phyloP scores from a whole-genome alignment of 2,888 invertebrate species.

The Cremastobaeus sp. region DNA sequence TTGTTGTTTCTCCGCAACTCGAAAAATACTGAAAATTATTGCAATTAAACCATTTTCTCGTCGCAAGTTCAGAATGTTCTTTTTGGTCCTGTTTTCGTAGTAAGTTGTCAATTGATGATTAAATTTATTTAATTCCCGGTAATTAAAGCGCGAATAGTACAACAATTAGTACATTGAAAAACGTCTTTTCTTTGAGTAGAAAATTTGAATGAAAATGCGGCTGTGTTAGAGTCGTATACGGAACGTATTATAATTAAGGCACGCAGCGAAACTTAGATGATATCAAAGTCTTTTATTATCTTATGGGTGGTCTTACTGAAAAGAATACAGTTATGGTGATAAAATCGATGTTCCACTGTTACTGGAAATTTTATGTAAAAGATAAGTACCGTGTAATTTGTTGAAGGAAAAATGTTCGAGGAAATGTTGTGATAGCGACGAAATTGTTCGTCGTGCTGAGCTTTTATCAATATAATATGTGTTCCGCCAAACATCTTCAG shows the following conservation, averaged over 20 bases:
- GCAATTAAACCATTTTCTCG: too few species aligned
- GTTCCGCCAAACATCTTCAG: constrained; percentile 1
- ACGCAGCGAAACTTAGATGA: constrained; percentile 46
- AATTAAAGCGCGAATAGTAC: too few species aligned
- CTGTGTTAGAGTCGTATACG: constrained; percentile 14
- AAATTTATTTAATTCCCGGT: too few species aligned
- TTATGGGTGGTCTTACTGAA: constrained; percentile 57
- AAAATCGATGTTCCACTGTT: constrained; percentile 59
- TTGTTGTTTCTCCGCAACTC: too few species aligned
- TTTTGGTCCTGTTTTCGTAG: too few species aligned
- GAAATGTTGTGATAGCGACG: constrained; percentile 45
- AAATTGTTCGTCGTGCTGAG: constrained; percentile 27
- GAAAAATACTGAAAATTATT: too few species aligned
- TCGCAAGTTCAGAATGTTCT: too few species aligned
- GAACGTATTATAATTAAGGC: constrained; percentile 54
- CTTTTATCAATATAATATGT: constrained; percentile 44
- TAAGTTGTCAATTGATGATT: too few species aligned
- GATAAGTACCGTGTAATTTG: constrained; percentile 54
- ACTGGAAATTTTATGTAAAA: constrained; percentile 56
- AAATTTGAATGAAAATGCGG: constrained; percentile 30
- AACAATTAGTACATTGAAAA: too few species aligned
- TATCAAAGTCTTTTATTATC: constrained; percentile 54
- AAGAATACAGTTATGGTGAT: constrained; percentile 57
- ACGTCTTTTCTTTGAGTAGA: constrained; percentile 7
- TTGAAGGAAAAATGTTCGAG: constrained; percentile 38